A percentile compares a stretch with the other conserved stretches of the same genome.
Conservation (phyloP, 2,113 vertebrate species). For the Phalacrocorax pelagicus region DNA sequence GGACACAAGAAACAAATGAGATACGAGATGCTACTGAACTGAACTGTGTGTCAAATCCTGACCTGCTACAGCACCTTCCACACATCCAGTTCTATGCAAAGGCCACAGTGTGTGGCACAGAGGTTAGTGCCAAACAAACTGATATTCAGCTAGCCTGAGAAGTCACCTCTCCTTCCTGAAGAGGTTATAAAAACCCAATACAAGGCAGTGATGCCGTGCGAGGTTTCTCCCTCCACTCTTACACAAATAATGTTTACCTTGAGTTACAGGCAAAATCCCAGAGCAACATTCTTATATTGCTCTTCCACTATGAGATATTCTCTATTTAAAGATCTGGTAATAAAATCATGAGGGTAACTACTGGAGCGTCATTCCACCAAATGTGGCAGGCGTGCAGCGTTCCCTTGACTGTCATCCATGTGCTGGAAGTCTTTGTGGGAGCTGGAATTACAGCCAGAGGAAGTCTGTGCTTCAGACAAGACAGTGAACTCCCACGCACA, state of each 20-base stretch:
- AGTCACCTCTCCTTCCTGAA: neutral
- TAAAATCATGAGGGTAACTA: neutral
- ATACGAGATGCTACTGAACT: neutral
- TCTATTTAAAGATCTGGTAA: neutral
- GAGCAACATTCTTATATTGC: neutral
- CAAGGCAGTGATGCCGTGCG: neutral
- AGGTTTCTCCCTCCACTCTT: neutral
- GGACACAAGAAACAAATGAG: neutral
- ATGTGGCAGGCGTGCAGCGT: neutral
- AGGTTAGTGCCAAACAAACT: neutral
- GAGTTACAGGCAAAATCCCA: neutral
- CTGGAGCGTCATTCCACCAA: neutral
- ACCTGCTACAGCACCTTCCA: neutral
- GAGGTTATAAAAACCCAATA: neutral
- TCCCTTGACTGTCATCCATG: neutral
- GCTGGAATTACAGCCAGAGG: neutral
- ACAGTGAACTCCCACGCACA: neutral
- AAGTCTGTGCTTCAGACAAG: neutral
- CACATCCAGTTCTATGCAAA: neutral
- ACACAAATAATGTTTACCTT: neutral
- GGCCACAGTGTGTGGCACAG: neutral
- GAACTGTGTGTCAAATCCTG: neutral
- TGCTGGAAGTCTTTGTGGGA: neutral
- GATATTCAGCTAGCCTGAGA: neutral
- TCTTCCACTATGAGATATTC: too few species aligned